Evolutionary conservation across 2,888 invertebrate species (phyloP).

Genomic region (Piscicola geometra): DNA sequence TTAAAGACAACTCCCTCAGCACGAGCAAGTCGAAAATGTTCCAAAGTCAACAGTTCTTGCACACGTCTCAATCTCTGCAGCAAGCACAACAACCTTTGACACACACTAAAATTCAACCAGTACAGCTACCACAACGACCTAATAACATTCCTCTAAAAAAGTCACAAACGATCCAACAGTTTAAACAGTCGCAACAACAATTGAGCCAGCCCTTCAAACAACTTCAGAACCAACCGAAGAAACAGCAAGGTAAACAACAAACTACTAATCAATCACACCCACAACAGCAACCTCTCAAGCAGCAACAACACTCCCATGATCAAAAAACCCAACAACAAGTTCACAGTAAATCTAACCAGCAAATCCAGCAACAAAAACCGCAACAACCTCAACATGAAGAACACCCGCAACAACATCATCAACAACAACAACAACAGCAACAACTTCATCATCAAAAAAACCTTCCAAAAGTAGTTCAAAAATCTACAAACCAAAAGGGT

Average conservation of each 20-base stretch:
- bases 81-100: background rate
- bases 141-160: too few relatives aligned
- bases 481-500: too few relatives aligned
- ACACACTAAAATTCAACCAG: background rate
- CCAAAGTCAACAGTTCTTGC: background rate
- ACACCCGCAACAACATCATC: slow-evolving; percentile 6
- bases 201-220: background rate
- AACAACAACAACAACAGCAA: background rate
- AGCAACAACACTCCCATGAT: background rate
- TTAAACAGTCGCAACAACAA: slow-evolving; percentile 2
- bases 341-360: background rate
- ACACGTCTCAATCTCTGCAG: background rate
- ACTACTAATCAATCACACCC: too few relatives aligned
- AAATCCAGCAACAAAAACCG: background rate
- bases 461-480: too few relatives aligned
- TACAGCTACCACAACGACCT: background rate
- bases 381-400: slow-evolving; percentile 16
- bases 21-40: background rate
- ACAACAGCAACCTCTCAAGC: too few relatives aligned
- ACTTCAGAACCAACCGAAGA: background rate
- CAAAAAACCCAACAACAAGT: background rate
- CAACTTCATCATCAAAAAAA: background rate
- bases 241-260: too few relatives aligned
- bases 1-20: background rate
- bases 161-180: too few relatives aligned